These are phyloP conservation scores for Myotis pilosus DNA, from an alignment of 2,797 vertebrate genomes.

Conservation along the genomic window DNA sequence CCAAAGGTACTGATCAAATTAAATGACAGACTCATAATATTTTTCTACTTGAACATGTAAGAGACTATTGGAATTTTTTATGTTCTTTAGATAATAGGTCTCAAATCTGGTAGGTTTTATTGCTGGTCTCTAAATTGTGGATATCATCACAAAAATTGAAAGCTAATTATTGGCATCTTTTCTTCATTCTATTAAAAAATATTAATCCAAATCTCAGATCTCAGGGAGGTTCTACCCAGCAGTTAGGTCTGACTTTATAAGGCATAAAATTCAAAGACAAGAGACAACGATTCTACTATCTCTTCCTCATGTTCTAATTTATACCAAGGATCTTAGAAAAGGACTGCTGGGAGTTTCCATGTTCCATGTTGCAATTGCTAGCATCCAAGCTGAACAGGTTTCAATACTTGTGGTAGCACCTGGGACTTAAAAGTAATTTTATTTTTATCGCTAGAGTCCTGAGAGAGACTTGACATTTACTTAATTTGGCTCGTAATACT, in stretches of 20 bases:
- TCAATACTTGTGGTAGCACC: neutral
- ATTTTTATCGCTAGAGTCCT: conserved; percentile 14
- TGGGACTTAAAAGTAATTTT: neutral
- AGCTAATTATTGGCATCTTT: neutral
- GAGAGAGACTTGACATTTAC: conserved; percentile 43
- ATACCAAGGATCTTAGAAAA: neutral
- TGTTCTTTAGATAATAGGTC: neutral
- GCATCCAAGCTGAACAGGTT: conserved; percentile 5
- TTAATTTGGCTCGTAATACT: neutral
- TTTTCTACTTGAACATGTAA: neutral
- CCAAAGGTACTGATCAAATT: neutral
- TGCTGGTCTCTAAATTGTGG: neutral
- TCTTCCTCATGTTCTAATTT: neutral
- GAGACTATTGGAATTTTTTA: neutral
- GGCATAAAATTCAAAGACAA: neutral
- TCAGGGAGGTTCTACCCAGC: neutral
- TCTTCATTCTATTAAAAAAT: neutral
- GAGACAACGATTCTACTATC: neutral
- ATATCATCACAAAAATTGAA: neutral
- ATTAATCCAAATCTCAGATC: neutral
- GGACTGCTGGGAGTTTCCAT: neutral
- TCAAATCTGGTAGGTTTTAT: neutral
- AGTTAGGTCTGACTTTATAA: conserved; percentile 15
- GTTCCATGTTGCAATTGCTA: neutral
- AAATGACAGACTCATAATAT: conserved; percentile 23